A percentile compares a stretch with the other conserved stretches of the same genome.
These are phyloP conservation scores for Anthoptus insignis DNA, from an alignment of 2,888 invertebrate species.

Conservation along the genomic window DNA sequence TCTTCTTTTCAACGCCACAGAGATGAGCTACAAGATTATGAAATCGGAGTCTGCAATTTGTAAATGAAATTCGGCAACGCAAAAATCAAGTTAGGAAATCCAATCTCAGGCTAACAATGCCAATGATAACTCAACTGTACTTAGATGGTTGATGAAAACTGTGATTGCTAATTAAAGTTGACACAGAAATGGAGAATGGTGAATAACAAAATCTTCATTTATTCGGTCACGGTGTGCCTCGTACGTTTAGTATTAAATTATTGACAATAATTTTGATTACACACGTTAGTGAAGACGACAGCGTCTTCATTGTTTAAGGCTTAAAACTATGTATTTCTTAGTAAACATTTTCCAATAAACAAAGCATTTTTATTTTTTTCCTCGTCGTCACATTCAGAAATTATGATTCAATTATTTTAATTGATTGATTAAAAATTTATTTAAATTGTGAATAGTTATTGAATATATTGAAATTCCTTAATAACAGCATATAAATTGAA, in stretches of 20 bases:
- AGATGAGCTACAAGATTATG: conserved; percentile 56
- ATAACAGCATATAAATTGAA: too few species aligned
- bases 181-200: conserved; percentile 83
- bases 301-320: too few species aligned
- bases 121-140: conserved; percentile 74
- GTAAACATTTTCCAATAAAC: too few species aligned
- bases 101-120: conserved; percentile 73
- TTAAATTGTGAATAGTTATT: too few species aligned
- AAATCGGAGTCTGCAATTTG: conserved; percentile 65
- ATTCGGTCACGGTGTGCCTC: conserved; percentile 82
- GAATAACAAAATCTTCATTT: conserved; percentile 84
- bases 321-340: too few species aligned
- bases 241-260: conserved; percentile 85
- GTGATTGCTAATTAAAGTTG: conserved; percentile 86
- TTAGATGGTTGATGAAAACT: conserved; percentile 78
- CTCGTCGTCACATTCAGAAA: too few species aligned
- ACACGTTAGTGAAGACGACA: too few species aligned
- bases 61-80: conserved; percentile 66
- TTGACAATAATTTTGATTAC: too few species aligned
- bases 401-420: too few species aligned
- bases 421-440: too few species aligned
- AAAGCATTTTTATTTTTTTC: too few species aligned
- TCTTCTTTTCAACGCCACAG: conserved; percentile 43
- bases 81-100: conserved; percentile 74
- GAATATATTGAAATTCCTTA: too few species aligned